These are phyloP conservation scores for Drosophila mercatorum DNA, from an alignment of 2,888 invertebrate species.

Conservation along the genomic window DNA sequence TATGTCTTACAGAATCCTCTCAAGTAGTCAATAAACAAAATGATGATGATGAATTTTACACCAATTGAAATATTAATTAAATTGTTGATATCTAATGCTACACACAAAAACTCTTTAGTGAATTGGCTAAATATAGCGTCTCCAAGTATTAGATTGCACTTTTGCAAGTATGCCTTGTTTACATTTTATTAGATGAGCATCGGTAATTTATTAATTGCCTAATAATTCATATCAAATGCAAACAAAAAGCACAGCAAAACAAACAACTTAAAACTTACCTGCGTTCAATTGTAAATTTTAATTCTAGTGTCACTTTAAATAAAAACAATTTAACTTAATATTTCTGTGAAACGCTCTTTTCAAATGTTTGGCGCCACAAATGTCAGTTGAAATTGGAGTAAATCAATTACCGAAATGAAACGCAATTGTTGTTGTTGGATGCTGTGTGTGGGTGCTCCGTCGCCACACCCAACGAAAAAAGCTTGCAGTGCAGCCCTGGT, in stretches of 20 bases:
- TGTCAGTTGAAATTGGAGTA: constrained; percentile 14
- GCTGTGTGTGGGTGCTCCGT: constrained; percentile 24
- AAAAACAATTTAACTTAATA: constrained; percentile 32
- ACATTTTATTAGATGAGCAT: constrained; percentile 30
- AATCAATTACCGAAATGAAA: constrained; percentile 17
- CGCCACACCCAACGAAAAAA: constrained; percentile 39
- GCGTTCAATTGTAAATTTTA: constrained; percentile 65
- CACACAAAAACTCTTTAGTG: constrained; percentile 39
- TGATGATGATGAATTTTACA: constrained; percentile 29
- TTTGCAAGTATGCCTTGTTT: constrained; percentile 36
- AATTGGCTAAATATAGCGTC: constrained; percentile 49
- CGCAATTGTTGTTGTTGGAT: constrained; percentile 3
- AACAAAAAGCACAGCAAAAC: constrained; percentile 38
- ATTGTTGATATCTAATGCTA: constrained; percentile 46
- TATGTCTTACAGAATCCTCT: constrained; percentile 14
- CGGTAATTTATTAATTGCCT: constrained; percentile 40
- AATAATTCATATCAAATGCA: constrained; percentile 50
- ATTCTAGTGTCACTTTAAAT: constrained; percentile 56
- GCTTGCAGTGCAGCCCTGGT: constrained; percentile 39
- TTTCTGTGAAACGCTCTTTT: neutral
- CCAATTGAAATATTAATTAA: constrained; percentile 26
- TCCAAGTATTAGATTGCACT: constrained; percentile 55
- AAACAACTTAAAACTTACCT: constrained; percentile 50
- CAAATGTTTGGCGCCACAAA: constrained; percentile 32
- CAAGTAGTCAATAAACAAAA: constrained; percentile 52